Conservation (phyloP, 2,113 vertebrate species). For the Hyaena hyaena region DNA sequence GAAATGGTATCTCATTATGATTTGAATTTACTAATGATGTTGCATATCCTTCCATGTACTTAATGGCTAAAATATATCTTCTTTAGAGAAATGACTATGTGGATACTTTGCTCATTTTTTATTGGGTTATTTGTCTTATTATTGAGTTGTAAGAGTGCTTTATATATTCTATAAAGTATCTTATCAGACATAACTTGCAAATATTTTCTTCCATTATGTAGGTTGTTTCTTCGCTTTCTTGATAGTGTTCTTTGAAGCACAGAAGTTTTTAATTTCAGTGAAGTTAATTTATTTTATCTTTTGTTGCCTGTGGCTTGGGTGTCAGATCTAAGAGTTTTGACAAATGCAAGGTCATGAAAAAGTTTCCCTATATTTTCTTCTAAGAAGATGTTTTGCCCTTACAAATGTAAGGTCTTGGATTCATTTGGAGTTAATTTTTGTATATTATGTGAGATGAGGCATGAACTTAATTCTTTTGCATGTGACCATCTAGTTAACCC, state of each 20-base stretch:
- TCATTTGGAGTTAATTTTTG: constrained; percentile 29
- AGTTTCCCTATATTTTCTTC: background rate
- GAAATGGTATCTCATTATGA: background rate
- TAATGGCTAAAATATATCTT: background rate
- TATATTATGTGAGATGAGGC: background rate
- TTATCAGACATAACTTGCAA: background rate
- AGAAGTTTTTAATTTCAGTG: background rate
- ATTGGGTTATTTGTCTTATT: background rate
- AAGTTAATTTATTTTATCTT: background rate
- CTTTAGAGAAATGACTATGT: background rate
- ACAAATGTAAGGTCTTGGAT: background rate
- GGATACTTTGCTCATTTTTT: background rate
- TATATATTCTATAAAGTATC: background rate
- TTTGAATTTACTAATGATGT: background rate
- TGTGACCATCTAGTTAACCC: background rate
- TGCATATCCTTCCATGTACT: background rate
- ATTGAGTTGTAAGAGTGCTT: background rate
- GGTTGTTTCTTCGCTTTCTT: background rate
- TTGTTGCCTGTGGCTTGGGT: background rate
- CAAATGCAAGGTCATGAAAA: background rate
- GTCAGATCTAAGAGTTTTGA: background rate
- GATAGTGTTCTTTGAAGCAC: background rate
- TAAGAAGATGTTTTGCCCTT: background rate
- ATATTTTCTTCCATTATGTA: background rate
- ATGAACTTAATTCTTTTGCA: background rate